Base-by-base conservation (phyloP, 2,888 invertebrate genomes). In the Leptopterna dolabrata region DNA sequence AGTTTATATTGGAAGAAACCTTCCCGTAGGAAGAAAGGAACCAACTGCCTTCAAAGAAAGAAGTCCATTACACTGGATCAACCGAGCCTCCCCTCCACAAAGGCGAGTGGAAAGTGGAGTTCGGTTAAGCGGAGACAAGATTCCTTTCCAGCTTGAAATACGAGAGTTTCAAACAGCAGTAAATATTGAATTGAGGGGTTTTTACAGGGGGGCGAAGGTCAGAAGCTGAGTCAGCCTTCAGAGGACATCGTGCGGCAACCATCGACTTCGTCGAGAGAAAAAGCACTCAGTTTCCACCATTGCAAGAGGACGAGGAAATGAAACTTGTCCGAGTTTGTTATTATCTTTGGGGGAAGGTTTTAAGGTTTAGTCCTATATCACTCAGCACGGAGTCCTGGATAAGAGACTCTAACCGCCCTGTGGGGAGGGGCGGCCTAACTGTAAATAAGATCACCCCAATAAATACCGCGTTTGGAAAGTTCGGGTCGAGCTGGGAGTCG, bases 371-470 rank as follows among this genome's bases (percentile, higher is more conserved):
- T 71, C 83, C 83, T 76, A 85, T 76, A 85, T 85, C 85, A 85
- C 85, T 85, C 76, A 71, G 30, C 36, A 36, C 14, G 24, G 78
- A 19, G 78, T 45, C 24, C 45, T 45, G 19, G 78, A 45, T 78
- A 45, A 78, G 78, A 45, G 78, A 14, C 13, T 41, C 45, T 47
- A 45, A 27, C 85, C 43, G 14, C 73, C 73, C 73, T n/a, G 41
- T 2, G 27, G 71, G 30, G 71, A 29, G 43, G 43, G 1, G 45
- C 27, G 27, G 71, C 76, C 85, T 73, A 71, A 76, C 85, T 85
- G 85, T 85, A 85, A 85, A 85, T 85, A 85, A 71, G 85, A 85
- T 85, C 85, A 85, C 16, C 85, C 85, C 85, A 85, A 85, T 85
- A 85, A 85, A 85, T 85, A 85, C 85, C 76, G 73, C 85, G 73